Conservation (phyloP, 2,888 invertebrate species). For the Cryptocheilus praepositus region DNA sequence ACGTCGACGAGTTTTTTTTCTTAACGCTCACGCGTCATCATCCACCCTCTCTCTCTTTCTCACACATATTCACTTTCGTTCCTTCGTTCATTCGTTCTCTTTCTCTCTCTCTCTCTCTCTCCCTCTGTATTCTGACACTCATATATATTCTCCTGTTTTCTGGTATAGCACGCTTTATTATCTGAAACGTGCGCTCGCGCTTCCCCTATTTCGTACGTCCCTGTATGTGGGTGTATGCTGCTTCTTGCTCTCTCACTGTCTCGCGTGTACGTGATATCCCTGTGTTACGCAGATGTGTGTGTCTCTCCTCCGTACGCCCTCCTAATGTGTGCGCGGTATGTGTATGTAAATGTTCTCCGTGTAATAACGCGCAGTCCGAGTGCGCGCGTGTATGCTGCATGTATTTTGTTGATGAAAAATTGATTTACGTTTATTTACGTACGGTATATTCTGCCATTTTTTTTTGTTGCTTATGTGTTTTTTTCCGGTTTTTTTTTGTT, state of each 20-base stretch:
- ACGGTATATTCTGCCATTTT: conserved; percentile 57
- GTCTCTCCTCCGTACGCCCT: background rate
- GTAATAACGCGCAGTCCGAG: background rate
- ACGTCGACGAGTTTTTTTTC: conserved; percentile 43
- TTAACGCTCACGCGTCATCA: conserved; percentile 22
- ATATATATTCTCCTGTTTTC: conserved; percentile 2
- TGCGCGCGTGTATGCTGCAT: conserved; percentile 10
- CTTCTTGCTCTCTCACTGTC: conserved; percentile 4
- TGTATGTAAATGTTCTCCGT: conserved; percentile 4
- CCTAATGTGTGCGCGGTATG: background rate
- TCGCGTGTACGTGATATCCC: background rate
- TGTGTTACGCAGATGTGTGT: background rate
- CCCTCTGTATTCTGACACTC: conserved; percentile 19
- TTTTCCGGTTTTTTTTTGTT: conserved; percentile 40
- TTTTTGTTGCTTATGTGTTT: conserved; percentile 50
- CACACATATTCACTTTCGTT: conserved; percentile 4
- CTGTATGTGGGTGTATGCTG: conserved; percentile 25
- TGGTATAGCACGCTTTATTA: too few relatives aligned
- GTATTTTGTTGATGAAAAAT: conserved; percentile 43
- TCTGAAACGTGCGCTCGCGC: conserved; percentile 26
- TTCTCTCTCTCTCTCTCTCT: background rate
- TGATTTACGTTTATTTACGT: conserved; percentile 49
- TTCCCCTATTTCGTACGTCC: conserved; percentile 24
- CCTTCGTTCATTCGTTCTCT: conserved; percentile 6
- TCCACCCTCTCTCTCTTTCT: conserved; percentile 8